Evolutionary conservation across 1,140 invertebrate species (phyloP).

Genomic region (Caenorhabditis elegans): DNA sequence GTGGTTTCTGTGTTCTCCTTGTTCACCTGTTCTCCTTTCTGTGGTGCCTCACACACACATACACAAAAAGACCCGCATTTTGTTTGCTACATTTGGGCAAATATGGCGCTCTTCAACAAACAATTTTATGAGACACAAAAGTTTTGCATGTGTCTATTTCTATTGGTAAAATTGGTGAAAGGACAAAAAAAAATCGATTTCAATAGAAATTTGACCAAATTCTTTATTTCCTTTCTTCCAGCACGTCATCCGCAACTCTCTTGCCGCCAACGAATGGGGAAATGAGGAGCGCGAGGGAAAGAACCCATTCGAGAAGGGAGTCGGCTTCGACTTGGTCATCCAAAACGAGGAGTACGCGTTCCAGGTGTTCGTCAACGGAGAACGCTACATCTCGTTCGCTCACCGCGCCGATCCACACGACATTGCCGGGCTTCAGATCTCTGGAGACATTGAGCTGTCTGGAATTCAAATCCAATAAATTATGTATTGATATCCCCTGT

Average conservation of each 20-base stretch:
- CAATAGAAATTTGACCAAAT: too few species aligned
- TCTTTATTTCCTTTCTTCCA: background rate
- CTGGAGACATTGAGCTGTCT: conserved; percentile 61
- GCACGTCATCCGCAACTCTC: conserved; percentile 57
- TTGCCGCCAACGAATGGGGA: conserved; percentile 60
- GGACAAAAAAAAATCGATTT: too few species aligned
- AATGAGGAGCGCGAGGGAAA: conserved; percentile 66
- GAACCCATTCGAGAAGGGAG: conserved; percentile 55
- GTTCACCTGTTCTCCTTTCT: too few species aligned
- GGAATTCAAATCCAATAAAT: conserved; percentile 58
- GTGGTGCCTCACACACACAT: too few species aligned
- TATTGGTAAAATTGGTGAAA: background rate
- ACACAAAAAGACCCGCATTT: conserved; percentile 22
- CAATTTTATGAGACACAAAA: too few species aligned
- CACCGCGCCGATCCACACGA: conserved; percentile 62
- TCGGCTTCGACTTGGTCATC: conserved; percentile 64
- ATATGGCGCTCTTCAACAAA: too few species aligned
- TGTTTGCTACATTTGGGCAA: conserved; percentile 25
- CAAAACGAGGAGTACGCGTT: conserved; percentile 64
- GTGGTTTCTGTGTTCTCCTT: too few species aligned
- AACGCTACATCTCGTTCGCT: conserved; percentile 61
- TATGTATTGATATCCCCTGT: background rate
- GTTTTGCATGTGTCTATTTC: too few species aligned
- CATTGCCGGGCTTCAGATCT: conserved; percentile 64
- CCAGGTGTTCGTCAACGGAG: conserved; percentile 63